Evolutionary conservation across 2,797 vertebrate species (phyloP).

Genomic region (Chromobotia macracanthus): DNA sequence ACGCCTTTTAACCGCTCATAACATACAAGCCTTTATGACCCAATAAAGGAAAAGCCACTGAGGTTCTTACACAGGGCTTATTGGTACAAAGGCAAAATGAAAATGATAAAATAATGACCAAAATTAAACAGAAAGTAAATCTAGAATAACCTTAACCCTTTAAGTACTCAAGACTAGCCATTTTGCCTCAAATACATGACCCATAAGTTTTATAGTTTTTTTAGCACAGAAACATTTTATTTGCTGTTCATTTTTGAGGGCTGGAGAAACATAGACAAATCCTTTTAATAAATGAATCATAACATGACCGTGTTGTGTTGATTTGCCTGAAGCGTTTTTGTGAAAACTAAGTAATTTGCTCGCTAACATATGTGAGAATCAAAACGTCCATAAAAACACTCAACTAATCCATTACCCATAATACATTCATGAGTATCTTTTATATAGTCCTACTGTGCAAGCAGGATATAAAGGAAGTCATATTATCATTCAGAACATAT

Average conservation of each 20-base stretch:
- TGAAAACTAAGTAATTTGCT: constrained; percentile 57
- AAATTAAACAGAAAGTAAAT: constrained; percentile 52
- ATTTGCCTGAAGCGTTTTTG: constrained; percentile 54
- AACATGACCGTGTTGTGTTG: constrained; percentile 39
- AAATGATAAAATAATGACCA: constrained; percentile 43
- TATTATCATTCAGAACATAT: constrained; percentile 64
- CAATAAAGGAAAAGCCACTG: constrained; percentile 53
- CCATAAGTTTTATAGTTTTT: not conserved
- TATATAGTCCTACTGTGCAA: constrained; percentile 60
- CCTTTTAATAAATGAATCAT: constrained; percentile 56
- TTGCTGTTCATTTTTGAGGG: constrained; percentile 27
- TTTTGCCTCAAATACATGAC: constrained; percentile 10
- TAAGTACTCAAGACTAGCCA: not conserved
- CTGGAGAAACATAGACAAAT: constrained; percentile 51
- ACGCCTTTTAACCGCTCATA: constrained; percentile 61
- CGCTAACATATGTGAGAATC: constrained; percentile 58
- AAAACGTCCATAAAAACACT: constrained; percentile 58
- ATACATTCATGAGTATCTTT: constrained; percentile 60
- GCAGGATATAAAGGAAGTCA: constrained; percentile 60
- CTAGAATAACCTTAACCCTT: constrained; percentile 32
- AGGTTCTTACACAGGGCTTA: constrained; percentile 32
- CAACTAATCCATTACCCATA: constrained; percentile 57
- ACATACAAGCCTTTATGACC: constrained; percentile 61
- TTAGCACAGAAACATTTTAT: constrained; percentile 2
- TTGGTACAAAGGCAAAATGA: constrained; percentile 36